Evolutionary conservation across 2,888 invertebrate species (phyloP), one percentile per base, ranked within the genome.

Genomic region (Biston stratarius): DNA sequence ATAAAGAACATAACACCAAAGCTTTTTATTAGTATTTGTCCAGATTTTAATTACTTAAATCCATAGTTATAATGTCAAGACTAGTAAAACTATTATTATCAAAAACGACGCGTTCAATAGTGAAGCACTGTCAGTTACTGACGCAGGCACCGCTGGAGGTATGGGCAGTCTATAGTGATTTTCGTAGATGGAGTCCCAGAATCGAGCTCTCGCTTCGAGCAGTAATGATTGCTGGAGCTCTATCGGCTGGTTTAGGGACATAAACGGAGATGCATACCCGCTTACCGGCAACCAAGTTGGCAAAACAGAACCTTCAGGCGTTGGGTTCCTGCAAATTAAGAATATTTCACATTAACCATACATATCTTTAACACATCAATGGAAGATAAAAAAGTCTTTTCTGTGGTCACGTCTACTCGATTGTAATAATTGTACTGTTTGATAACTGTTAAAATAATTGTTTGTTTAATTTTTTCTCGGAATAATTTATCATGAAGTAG

Each of bases 151-250:
- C 38, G 9, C 7, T 3, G 82, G 81, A 14, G 81, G 68, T n/a
- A 69, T 57, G 0, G 82, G 80, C 0, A 12, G 47, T 5, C 67
- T 68, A 42, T 80, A 78, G 66, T 77, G 65, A 38, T 64, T 64
- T 1, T 73, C 69, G 51, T 80, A 81, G 33, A 81, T 79, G 40
- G 67, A 64, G 34, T 80, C 72, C 82, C 82, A 81, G 65, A 82
- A 77, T n/a, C 24, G 6, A 15, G 6, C 56, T 48, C 45, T 71
- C 57, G 8, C 80, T 65, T 33, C 70, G 65, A 58, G 71, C 63
- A 76, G 56, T 3, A 74, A 61, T 0, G 69, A 61, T 6, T 73
- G 71, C 33, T 69, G 67, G 12, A 78, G 62, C 53, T 76, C 71
- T n/a, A 76, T 55, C 11, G 61, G 57, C 9, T 65, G 51, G 8